These are phyloP conservation scores for Andrena hattorfiana DNA, from an alignment of 2,888 invertebrate species.

Conservation along the genomic window DNA sequence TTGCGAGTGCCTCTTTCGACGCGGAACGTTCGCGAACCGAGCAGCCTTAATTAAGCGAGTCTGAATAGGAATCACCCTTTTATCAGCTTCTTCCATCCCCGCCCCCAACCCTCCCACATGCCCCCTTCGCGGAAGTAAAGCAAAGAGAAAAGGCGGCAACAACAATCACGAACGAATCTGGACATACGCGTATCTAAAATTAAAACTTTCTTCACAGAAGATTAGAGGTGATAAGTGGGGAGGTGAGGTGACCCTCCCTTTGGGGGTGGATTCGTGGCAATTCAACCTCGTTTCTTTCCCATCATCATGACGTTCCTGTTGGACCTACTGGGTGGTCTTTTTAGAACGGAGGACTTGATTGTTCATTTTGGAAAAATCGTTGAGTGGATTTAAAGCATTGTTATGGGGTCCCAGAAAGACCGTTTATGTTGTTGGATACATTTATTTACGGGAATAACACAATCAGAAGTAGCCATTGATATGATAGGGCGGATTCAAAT, in stretches of 20 bases:
- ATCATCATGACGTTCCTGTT: not conserved
- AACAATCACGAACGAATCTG: constrained; percentile 23
- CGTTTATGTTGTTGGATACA: too few species aligned
- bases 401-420: too few species aligned
- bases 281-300: constrained; percentile 1
- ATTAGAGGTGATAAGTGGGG: constrained; percentile 9
- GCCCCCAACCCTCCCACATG: not conserved
- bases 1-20: constrained; percentile 44
- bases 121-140: not conserved
- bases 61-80: constrained; percentile 45
- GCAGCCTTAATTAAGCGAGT: constrained; percentile 42
- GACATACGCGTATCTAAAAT: constrained; percentile 7
- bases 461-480: too few species aligned
- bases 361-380: not conserved
- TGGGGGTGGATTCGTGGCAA: not conserved
- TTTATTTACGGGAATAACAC: too few species aligned
- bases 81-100: constrained; percentile 18
- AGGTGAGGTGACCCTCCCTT: not conserved
- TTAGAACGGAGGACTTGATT: not conserved
- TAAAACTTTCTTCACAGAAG: constrained; percentile 14
- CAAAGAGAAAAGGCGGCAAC: not conserved
- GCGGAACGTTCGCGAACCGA: constrained; percentile 9
- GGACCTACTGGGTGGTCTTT: not conserved
- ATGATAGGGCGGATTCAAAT: too few species aligned
- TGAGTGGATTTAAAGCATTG: not conserved